phyloP scores from a whole-genome alignment of 2,797 vertebrate species.

The Periparus ater region DNA sequence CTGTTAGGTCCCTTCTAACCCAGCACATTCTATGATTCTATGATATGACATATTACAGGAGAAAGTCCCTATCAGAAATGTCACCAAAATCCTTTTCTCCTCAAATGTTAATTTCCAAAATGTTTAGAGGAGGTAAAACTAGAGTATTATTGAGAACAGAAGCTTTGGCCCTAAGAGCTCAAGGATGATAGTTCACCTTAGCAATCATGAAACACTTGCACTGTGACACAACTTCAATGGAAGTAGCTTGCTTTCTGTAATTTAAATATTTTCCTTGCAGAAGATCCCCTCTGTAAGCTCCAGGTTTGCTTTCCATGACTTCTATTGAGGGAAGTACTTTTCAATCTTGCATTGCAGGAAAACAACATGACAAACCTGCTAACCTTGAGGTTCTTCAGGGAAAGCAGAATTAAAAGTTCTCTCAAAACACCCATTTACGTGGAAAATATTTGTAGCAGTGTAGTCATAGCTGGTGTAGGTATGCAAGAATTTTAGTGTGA shows the following conservation, averaged over 20 bases:
- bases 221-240: neutral
- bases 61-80: neutral
- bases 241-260: neutral
- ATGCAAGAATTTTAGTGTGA: neutral
- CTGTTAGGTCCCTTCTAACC: neutral
- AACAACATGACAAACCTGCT: neutral
- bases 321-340: neutral
- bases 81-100: neutral
- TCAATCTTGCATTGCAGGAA: neutral
- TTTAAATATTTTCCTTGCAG: neutral
- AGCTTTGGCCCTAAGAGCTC: neutral
- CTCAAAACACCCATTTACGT: neutral
- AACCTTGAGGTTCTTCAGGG: neutral
- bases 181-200: neutral
- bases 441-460: neutral
- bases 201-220: neutral
- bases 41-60: neutral
- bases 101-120: neutral
- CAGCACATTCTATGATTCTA: neutral
- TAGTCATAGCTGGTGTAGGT: neutral
- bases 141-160: neutral
- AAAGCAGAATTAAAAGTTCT: neutral
- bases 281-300: neutral
- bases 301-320: neutral
- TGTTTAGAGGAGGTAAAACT: neutral